These are phyloP conservation scores for Drosophila lacteicornis DNA, from an alignment of 1,140 invertebrate genomes.

Conservation along the genomic window DNA sequence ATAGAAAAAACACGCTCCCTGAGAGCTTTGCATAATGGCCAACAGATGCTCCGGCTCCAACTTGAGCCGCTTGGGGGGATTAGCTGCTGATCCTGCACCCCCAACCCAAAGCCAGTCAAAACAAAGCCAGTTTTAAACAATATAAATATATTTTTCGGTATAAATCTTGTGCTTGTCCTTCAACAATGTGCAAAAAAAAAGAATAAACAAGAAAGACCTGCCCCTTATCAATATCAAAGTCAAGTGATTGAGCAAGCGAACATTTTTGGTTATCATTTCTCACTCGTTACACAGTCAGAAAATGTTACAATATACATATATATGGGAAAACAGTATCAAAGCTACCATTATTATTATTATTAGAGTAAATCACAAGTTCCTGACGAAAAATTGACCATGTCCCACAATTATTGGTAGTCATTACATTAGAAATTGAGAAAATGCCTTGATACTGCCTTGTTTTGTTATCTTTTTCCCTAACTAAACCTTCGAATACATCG, in stretches of 20 bases:
- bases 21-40: constrained; percentile 11
- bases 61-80: constrained; percentile 8
- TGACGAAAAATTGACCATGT: constrained; percentile 3
- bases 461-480: background rate
- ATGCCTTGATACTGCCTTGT: constrained; percentile 13
- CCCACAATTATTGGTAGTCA: too few species aligned
- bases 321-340: constrained; percentile 17
- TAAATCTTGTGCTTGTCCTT: constrained; percentile 23
- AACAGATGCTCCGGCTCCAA: constrained; percentile 26
- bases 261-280: constrained; percentile 20
- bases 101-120: background rate
- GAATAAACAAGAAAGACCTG: constrained; percentile 11
- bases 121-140: constrained; percentile 15
- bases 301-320: background rate
- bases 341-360: constrained; percentile 13
- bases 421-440: background rate
- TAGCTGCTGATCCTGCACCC: background rate
- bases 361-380: constrained; percentile 4
- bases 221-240: constrained; percentile 12
- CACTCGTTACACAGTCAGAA: constrained; percentile 52
- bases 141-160: constrained; percentile 47
- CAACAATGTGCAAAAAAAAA: constrained; percentile 9
- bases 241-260: constrained; percentile 21
- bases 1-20: constrained; percentile 18
- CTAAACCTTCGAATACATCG: constrained; percentile 14